A percentile compares a stretch with the other conserved stretches of the same genome.
Conservation (phyloP, 2,797 vertebrate genomes). For the Lemur catta region DNA sequence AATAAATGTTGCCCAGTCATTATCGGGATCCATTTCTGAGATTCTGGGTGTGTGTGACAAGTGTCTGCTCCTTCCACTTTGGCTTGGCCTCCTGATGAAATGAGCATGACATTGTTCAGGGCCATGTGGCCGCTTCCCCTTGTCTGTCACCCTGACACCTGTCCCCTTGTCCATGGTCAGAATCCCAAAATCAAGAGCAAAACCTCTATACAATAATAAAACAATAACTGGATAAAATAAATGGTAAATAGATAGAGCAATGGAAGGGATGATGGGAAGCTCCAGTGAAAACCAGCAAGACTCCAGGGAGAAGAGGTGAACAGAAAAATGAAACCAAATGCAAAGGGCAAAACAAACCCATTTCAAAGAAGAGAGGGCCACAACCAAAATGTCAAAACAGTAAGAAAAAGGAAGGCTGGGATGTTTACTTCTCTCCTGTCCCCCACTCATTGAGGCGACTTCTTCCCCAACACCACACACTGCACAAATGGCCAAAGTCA, state of each 20-base stretch:
- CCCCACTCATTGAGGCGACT: neutral
- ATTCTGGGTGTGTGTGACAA: neutral
- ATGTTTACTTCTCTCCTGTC: accelerated
- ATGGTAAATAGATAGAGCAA: neutral
- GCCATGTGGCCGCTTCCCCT: neutral
- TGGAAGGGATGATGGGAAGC: neutral
- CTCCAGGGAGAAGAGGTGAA: accelerated
- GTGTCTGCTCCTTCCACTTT: neutral
- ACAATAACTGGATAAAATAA: neutral
- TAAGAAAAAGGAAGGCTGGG: neutral
- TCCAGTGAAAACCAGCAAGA: neutral
- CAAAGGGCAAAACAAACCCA: neutral
- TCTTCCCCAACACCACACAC: neutral
- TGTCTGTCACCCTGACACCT: neutral
- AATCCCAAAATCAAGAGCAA: neutral
- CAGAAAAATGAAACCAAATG: neutral
- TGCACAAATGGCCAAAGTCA: neutral
- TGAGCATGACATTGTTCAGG: accelerated
- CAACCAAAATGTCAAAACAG: neutral
- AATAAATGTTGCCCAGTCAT: neutral
- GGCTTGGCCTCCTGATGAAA: neutral
- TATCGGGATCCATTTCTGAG: neutral
- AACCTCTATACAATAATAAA: neutral
- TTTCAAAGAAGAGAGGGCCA: neutral
- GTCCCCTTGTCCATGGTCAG: neutral